Evolutionary conservation across 2,113 vertebrate genomes (phyloP).

Genomic region (Microtus pennsylvanicus): DNA sequence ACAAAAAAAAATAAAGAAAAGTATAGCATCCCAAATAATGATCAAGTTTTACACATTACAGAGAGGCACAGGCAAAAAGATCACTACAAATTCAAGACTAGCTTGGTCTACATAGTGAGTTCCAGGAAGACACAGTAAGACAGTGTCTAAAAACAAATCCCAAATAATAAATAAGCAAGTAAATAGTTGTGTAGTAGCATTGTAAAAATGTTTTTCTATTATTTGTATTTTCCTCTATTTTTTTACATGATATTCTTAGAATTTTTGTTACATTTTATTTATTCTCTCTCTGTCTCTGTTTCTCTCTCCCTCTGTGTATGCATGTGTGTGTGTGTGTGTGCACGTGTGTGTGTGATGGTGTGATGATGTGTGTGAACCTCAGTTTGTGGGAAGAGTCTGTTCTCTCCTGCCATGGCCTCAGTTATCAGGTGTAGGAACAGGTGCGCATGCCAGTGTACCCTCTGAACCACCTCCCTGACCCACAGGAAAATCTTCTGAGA

Average conservation of each 20-base stretch:
- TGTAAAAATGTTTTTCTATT: not conserved
- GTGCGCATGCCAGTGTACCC: not conserved
- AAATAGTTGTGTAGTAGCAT: not conserved
- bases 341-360: no score
- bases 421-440: not conserved
- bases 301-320: no score
- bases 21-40: not conserved
- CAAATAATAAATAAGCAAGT: not conserved
- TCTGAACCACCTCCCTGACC: not conserved
- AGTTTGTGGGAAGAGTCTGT: not conserved
- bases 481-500: not conserved
- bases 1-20: not conserved
- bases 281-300: not conserved
- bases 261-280: not conserved
- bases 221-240: not conserved
- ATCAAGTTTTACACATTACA: constrained; percentile 21
- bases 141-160: not conserved
- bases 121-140: not conserved
- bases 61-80: not conserved
- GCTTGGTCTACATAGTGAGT: not conserved
- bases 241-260: not conserved
- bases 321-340: no score
- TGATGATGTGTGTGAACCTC: not conserved
- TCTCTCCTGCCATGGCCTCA: not conserved
- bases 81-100: not conserved